A percentile compares a stretch with the other conserved stretches of the same genome.
These are phyloP conservation scores for Ormia ochracea DNA, from an alignment of 2,888 invertebrate species.

Conservation along the genomic window DNA sequence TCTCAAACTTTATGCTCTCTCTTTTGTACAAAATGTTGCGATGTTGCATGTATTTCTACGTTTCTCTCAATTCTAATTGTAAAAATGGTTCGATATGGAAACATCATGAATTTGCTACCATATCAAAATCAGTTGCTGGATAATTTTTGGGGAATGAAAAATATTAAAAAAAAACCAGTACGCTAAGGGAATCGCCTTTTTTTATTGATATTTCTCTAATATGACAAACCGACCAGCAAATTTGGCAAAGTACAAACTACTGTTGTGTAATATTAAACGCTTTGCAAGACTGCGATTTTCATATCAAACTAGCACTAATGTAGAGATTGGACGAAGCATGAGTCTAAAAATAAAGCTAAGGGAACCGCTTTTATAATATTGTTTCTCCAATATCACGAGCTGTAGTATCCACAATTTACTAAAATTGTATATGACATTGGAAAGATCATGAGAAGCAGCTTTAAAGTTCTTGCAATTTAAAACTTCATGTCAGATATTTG, in stretches of 20 bases:
- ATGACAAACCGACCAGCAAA: not conserved
- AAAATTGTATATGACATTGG: not conserved
- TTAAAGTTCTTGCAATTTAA: too few species aligned
- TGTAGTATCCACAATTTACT: not conserved
- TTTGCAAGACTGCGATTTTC: not conserved
- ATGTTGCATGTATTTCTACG: too few species aligned
- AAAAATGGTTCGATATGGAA: too few species aligned
- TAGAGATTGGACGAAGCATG: not conserved
- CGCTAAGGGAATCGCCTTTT: conserved; percentile 61
- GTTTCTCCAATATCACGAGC: not conserved
- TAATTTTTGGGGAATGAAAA: too few species aligned
- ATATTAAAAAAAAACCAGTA: conserved; percentile 54
- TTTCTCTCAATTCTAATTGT: too few species aligned
- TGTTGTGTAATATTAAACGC: not conserved
- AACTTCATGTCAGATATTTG: too few species aligned
- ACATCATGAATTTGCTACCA: too few species aligned
- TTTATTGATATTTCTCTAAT: conserved; percentile 37
- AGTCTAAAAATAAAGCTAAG: not conserved
- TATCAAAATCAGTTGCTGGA: too few species aligned
- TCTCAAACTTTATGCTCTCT: too few species aligned
- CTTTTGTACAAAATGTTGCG: too few species aligned
- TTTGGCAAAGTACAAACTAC: not conserved
- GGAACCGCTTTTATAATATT: not conserved
- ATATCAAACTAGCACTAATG: not conserved
- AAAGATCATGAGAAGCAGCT: not conserved